Conservation (phyloP, 2,888 invertebrate genomes). For the Acanthosepion esculentum region DNA sequence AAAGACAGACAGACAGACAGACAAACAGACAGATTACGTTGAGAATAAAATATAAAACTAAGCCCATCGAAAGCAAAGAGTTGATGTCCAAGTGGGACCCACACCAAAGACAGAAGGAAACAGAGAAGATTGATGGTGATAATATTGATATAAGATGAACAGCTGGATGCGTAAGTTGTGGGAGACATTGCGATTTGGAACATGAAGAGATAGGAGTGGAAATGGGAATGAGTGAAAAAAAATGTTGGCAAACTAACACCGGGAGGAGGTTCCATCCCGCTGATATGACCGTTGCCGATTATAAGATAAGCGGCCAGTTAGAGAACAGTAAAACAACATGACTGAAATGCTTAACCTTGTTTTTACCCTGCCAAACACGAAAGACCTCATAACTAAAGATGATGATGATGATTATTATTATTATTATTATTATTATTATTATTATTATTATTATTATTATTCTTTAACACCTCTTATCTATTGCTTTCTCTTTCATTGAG, state of each 20-base stretch:
- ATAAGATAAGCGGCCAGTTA: background rate
- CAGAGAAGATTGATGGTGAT: constrained; percentile 10
- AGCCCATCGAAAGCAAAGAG: background rate
- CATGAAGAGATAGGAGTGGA: background rate
- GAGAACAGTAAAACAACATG: background rate
- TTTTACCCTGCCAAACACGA: background rate
- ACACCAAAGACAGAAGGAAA: background rate
- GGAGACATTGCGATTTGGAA: background rate
- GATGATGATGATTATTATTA: too few species aligned
- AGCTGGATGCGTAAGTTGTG: background rate
- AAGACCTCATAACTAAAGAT: too few species aligned
- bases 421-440: too few species aligned
- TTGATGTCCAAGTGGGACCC: background rate
- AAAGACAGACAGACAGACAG: background rate
- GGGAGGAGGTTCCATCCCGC: background rate
- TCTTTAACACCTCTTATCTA: too few species aligned
- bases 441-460: too few species aligned
- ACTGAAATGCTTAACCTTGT: background rate
- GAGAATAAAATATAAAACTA: background rate
- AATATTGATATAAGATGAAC: background rate
- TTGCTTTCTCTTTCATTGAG: too few species aligned
- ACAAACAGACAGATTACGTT: background rate
- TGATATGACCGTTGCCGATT: background rate
- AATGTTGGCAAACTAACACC: background rate
- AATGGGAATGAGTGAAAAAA: background rate